phyloP scores from a whole-genome alignment of 2,797 vertebrate genomes.

The Macrochelys suwanniensis region DNA sequence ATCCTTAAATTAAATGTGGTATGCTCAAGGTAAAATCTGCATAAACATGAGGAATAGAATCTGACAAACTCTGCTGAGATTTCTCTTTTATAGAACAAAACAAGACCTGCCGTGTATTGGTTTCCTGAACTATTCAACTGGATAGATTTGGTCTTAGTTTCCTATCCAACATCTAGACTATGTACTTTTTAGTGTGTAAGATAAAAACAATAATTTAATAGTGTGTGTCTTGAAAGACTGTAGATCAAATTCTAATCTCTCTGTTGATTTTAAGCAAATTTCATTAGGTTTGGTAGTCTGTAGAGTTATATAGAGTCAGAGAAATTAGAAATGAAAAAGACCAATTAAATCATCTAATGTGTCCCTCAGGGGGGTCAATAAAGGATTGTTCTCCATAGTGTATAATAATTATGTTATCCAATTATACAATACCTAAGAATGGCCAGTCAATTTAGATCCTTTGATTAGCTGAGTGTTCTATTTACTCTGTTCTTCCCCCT shows the following conservation, averaged over 20 bases:
- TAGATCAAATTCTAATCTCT: neutral
- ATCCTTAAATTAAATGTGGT: neutral
- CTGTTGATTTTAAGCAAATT: neutral
- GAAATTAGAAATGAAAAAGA: slow-evolving; percentile 13
- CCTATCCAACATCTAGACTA: too few relatives aligned
- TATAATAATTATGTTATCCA: neutral
- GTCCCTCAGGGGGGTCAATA: neutral
- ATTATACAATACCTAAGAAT: neutral
- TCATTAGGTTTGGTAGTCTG: neutral
- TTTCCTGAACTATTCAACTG: neutral
- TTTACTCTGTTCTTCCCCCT: neutral
- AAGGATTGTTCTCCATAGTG: slow-evolving; percentile 11
- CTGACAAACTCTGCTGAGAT: neutral
- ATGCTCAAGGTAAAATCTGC: neutral
- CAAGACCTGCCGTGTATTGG: neutral
- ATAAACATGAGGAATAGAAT: neutral
- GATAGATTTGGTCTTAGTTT: neutral
- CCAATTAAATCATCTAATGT: slow-evolving; percentile 16
- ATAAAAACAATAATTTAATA: neutral
- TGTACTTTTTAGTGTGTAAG: neutral
- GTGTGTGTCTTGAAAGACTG: neutral
- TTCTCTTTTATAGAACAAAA: neutral
- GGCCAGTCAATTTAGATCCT: neutral
- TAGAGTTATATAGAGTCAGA: neutral
- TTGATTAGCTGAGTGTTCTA: neutral